Evolutionary conservation across 2,888 invertebrate genomes (phyloP), one percentile per base, ranked within the genome.

Genomic region (Craniophora ligustri): DNA sequence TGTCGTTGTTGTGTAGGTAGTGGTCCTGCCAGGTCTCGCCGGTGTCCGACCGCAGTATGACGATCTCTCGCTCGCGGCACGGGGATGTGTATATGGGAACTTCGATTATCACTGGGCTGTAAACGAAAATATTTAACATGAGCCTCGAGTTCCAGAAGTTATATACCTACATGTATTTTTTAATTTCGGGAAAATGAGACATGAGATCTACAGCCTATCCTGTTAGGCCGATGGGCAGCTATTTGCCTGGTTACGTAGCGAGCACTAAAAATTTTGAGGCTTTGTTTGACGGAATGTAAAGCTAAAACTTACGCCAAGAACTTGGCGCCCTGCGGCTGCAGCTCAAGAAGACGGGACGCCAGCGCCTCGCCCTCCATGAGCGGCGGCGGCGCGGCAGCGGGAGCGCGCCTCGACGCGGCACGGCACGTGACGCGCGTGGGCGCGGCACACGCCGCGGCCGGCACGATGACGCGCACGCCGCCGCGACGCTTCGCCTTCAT

Each of bases 21-120:
- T 99, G 99, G 83, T 99, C 99, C 67, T 98, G 97, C 99, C 99
- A 99, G 21, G 97, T 98, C 87, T 99, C 99, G 13, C 99, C 99
- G 78, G 99, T 98, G 89, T 99, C 99, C 3, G 99, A 99, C 40
- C 99, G 95, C 62, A 99, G 92, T 68, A 99, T 97, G 28, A 99
- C 97, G 40, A 99, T 98, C 94, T 99, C 99, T 4, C 99, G 95
- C 85, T 99, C 99, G 72, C 96, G 97, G 55, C 98, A 98, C 54
- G 98, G 95, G 0, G 99, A 98, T 0, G 99, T 99, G 93, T 99
- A 99, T 90, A 99, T 99, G 0, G 99, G 99, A 64, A 99, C 97
- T 89, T 99, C 99, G 76, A 99, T 96, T 61, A 99, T 96, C 3
- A 98, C 98, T 2, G 98, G 98, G 42, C 98, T 98, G 86, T 18